A percentile compares a stretch with the other conserved stretches of the same genome.
These are phyloP conservation scores for Parnassius smintheus DNA, from an alignment of 2,888 invertebrate species.

Conservation along the genomic window DNA sequence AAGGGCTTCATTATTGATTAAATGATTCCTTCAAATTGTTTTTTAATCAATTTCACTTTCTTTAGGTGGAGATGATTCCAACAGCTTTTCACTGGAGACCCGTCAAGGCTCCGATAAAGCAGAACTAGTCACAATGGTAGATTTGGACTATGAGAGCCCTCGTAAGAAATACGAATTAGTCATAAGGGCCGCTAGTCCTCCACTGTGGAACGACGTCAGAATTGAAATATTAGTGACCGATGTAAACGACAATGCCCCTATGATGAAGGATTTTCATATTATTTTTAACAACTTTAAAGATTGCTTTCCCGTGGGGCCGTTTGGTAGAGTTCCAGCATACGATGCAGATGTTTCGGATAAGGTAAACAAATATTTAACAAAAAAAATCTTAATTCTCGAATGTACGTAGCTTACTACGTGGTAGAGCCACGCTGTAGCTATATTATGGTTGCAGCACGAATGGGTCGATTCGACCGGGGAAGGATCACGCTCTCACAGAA, in stretches of 20 bases:
- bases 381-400: no score
- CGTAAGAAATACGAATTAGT: conserved; percentile 94
- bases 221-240: conserved; percentile 95
- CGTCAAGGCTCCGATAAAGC: conserved; percentile 92
- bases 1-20: conserved; percentile 19
- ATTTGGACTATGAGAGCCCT: conserved; percentile 97
- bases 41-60: background rate
- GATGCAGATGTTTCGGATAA: conserved; percentile 97
- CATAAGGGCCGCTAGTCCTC: conserved; percentile 94
- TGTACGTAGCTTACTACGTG: no score
- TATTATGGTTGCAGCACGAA: no score
- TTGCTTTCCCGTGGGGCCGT: conserved; percentile 94
- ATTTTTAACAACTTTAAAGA: conserved; percentile 97
- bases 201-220: conserved; percentile 92
- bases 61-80: conserved; percentile 91
- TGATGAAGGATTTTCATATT: conserved; percentile 94
- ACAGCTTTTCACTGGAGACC: conserved; percentile 90
- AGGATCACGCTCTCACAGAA: no score
- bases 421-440: no score
- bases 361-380: conserved; percentile 43
- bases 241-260: conserved; percentile 97
- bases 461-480: no score
- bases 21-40: background rate
- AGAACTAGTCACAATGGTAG: conserved; percentile 92
- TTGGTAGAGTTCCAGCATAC: conserved; percentile 94